Conservation (phyloP, 2,113 vertebrate species). For the Lanius ludovicianus region DNA sequence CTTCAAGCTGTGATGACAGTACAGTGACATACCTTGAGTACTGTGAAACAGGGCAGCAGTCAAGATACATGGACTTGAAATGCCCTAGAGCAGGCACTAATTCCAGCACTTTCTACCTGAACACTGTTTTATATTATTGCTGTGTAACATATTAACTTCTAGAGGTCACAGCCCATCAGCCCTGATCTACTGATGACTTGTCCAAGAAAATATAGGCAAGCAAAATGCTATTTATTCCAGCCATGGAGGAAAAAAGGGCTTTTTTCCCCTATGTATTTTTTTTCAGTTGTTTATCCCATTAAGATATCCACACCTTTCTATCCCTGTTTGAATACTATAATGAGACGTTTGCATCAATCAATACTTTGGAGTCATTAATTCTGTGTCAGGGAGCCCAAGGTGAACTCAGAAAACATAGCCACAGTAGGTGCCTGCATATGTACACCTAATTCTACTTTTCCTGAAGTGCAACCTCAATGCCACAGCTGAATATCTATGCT, state of each 20-base stretch:
- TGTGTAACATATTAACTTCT: slow-evolving; percentile 13
- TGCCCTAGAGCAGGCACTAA: not conserved
- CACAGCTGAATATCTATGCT: not conserved
- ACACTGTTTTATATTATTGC: not conserved
- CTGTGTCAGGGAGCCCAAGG: not conserved
- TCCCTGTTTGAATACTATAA: not conserved
- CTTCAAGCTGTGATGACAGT: not conserved
- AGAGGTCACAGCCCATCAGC: not conserved
- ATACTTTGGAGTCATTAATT: not conserved
- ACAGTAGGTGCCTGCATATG: accelerated
- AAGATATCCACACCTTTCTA: not conserved
- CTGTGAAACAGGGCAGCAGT: not conserved
- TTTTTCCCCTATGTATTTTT: not conserved
- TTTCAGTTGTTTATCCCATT: not conserved
- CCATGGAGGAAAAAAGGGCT: accelerated
- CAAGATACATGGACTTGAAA: not conserved
- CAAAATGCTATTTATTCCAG: not conserved
- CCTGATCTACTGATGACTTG: not conserved
- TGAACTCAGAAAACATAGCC: not conserved
- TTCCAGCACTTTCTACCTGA: not conserved
- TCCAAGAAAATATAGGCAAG: not conserved
- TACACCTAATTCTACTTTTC: not conserved
- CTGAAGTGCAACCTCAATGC: not conserved
- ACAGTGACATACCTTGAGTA: accelerated
- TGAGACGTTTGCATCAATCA: not conserved